phyloP scores from a whole-genome alignment of 2,113 vertebrate species.

The Anseranas semipalmata region DNA sequence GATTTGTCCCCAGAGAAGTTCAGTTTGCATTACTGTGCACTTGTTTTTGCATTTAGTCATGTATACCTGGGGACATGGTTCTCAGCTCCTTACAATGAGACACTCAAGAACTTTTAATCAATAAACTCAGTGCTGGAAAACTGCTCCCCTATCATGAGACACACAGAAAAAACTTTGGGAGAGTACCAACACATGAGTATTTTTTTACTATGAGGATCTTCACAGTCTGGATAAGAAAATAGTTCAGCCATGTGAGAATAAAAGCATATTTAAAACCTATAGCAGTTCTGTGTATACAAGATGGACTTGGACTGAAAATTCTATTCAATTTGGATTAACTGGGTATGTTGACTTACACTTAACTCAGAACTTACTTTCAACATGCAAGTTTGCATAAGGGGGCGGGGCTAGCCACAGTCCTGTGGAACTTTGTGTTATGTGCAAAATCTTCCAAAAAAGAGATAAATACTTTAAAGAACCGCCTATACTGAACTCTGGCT shows the following conservation, averaged over 20 bases:
- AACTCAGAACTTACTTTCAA: neutral
- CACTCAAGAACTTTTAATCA: neutral
- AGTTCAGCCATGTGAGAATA: neutral
- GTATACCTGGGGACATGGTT: neutral
- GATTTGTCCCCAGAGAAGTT: neutral
- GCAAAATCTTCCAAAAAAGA: neutral
- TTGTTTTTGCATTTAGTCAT: slow-evolving; percentile 2
- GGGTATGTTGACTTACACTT: neutral
- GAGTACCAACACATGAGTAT: neutral
- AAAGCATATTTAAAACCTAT: neutral
- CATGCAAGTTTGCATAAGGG: neutral
- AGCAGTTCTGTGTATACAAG: neutral
- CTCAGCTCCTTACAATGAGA: neutral
- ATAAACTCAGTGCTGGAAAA: neutral
- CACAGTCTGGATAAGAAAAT: neutral
- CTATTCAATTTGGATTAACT: neutral
- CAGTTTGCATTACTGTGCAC: neutral
- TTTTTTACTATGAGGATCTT: neutral
- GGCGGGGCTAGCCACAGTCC: neutral
- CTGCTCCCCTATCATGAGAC: neutral
- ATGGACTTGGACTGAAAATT: neutral
- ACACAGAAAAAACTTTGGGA: neutral
- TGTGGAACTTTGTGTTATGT: neutral
- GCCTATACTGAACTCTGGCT: neutral
- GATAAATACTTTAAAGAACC: neutral